Conservation (phyloP, 2,113 vertebrate species). For the Leucosticte australis region DNA sequence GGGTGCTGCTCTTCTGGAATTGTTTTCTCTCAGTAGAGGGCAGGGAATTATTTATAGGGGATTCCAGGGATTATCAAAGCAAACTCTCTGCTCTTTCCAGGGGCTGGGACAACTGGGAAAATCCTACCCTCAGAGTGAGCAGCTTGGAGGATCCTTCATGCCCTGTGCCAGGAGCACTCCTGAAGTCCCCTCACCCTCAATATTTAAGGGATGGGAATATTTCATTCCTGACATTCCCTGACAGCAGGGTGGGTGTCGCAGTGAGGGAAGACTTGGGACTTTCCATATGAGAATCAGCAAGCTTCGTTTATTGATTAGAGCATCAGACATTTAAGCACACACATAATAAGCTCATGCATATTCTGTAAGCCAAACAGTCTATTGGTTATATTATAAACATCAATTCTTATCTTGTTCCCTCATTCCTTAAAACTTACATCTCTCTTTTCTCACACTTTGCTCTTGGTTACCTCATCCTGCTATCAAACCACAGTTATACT, state of each 20-base stretch:
- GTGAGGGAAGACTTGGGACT: too few species aligned
- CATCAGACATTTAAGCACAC: too few species aligned
- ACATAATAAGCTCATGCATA: too few species aligned
- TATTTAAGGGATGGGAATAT: not conserved
- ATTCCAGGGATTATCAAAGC: constrained; percentile 6
- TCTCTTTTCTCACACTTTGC: too few species aligned
- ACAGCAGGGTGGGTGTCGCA: not conserved
- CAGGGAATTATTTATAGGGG: not conserved
- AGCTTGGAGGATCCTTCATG: not conserved
- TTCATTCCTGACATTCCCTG: not conserved
- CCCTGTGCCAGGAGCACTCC: not conserved
- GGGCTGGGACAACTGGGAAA: not conserved
- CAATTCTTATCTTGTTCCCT: too few species aligned
- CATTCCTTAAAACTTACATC: too few species aligned
- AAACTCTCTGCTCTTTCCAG: not conserved
- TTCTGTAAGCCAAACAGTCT: too few species aligned
- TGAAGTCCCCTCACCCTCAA: not conserved
- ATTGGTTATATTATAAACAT: too few species aligned
- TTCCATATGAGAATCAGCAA: too few species aligned
- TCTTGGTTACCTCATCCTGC: too few species aligned
- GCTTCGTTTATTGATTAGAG: too few species aligned
- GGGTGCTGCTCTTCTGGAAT: not conserved
- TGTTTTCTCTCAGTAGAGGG: not conserved
- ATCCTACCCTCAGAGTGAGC: not conserved
- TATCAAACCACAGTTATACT: too few species aligned